phyloP scores from a whole-genome alignment of 2,113 vertebrate genomes.

The Gobius niger region DNA sequence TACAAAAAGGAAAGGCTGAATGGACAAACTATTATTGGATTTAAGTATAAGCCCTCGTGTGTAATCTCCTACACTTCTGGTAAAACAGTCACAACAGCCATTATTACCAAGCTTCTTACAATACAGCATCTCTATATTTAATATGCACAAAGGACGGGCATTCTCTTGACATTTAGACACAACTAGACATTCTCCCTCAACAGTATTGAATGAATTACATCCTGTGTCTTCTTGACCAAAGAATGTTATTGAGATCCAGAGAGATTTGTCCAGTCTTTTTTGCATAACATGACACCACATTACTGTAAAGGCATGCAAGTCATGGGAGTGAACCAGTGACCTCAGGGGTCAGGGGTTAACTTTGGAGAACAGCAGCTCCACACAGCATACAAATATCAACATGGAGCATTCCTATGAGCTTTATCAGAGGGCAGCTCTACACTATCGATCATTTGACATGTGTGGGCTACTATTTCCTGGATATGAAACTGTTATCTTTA shows the following conservation, averaged over 20 bases:
- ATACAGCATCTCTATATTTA: conserved; percentile 12
- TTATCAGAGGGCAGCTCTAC: conserved; percentile 8
- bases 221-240: conserved; percentile 7
- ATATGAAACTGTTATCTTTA: too few relatives aligned
- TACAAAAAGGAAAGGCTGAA: conserved; percentile 15
- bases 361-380: conserved; percentile 47
- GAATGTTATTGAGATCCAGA: conserved; percentile 1
- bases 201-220: conserved; percentile 7
- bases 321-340: conserved; percentile 49
- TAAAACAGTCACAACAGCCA: neutral
- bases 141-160: conserved; percentile 3
- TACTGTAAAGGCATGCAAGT: conserved; percentile 48
- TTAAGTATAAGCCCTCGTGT: conserved; percentile 30
- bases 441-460: neutral
- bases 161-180: conserved; percentile 31
- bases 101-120: neutral
- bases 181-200: conserved; percentile 6
- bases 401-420: conserved; percentile 43
- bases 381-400: conserved; percentile 53
- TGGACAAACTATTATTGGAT: conserved; percentile 40
- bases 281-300: conserved; percentile 22
- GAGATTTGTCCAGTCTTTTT: conserved; percentile 14
- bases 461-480: neutral
- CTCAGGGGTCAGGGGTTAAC: conserved; percentile 59
- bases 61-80: neutral